Conservation (phyloP, 2,888 invertebrate species). For the Archips xylosteana region DNA sequence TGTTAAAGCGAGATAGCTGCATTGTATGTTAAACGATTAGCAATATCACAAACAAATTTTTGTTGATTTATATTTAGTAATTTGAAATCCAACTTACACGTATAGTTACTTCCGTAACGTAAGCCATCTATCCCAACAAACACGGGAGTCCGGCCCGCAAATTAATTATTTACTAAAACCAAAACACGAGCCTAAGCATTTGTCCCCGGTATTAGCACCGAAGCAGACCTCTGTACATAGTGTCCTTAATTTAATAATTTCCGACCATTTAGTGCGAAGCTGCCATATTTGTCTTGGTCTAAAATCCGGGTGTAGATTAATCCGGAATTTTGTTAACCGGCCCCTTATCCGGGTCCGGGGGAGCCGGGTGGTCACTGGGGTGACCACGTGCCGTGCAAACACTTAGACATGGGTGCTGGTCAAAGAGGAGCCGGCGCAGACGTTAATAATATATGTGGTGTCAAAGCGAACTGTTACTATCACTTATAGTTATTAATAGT, state of each 20-base stretch:
- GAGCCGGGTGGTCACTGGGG: slow-evolving; percentile 45
- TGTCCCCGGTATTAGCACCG: slow-evolving; percentile 45
- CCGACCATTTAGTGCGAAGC: slow-evolving; percentile 73
- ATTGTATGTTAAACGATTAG: no score
- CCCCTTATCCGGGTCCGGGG: slow-evolving; percentile 52
- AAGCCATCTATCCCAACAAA: slow-evolving; percentile 9
- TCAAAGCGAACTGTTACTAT: slow-evolving; percentile 33
- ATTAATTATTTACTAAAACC: slow-evolving; percentile 38
- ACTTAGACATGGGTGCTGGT: slow-evolving; percentile 57
- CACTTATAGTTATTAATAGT: slow-evolving; percentile 27
- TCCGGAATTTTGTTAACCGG: slow-evolving; percentile 74
- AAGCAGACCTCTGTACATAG: slow-evolving; percentile 62
- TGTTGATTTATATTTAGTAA: no score
- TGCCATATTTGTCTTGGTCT: slow-evolving; percentile 81
- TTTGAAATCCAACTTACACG: no score
- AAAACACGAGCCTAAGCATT: slow-evolving; percentile 21
- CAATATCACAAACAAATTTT: no score
- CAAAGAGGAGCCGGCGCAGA: slow-evolving; percentile 43
- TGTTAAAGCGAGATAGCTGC: no score
- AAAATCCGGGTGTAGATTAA: slow-evolving; percentile 79
- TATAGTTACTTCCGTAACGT: neutral
- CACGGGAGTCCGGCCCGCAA: slow-evolving; percentile 27
- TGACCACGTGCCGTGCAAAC: slow-evolving; percentile 54
- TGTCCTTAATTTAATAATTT: slow-evolving; percentile 81
- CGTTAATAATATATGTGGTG: slow-evolving; percentile 32